phyloP scores from a whole-genome alignment of 53 echinoderm and acorn worm species.

The Holothuria leucospilota region DNA sequence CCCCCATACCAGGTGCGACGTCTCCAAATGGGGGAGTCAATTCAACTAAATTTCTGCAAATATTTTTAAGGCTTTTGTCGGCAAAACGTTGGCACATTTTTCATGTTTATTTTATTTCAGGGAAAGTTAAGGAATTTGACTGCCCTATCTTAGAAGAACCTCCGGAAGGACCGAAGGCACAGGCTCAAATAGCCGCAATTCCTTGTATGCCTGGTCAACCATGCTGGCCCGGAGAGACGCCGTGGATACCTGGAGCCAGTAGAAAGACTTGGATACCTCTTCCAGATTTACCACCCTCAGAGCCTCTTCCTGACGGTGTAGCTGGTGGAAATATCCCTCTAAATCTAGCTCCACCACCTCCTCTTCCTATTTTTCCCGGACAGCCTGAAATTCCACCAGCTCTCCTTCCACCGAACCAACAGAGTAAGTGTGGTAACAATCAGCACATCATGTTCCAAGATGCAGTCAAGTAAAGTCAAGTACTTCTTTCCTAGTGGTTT shows the following conservation, averaged over 20 bases:
- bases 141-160: slow-evolving; percentile 47
- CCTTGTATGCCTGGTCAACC: too few relatives aligned
- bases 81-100: too few relatives aligned
- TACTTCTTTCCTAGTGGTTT: too few relatives aligned
- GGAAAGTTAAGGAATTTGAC: slow-evolving; percentile 52
- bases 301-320: slow-evolving; percentile 36
- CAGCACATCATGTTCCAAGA: too few relatives aligned
- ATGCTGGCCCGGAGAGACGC: not conserved
- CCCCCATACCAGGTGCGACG: too few relatives aligned
- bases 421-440: not conserved
- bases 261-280: slow-evolving; percentile 1
- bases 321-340: slow-evolving; percentile 57
- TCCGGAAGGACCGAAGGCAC: too few relatives aligned
- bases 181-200: too few relatives aligned
- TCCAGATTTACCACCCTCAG: not conserved
- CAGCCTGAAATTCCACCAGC: slow-evolving; percentile 49
- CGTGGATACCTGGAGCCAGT: slow-evolving; percentile 30
- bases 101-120: slow-evolving; percentile 18
- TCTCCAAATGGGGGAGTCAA: too few relatives aligned
- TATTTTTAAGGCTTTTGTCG: too few relatives aligned
- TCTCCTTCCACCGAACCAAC: slow-evolving; percentile 24
- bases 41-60: too few relatives aligned
- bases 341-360: slow-evolving; percentile 55
- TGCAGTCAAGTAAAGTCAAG: too few relatives aligned
- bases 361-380: slow-evolving; percentile 45